Conservation (phyloP, 2,113 vertebrate species). For the Pygoscelis adeliae region DNA sequence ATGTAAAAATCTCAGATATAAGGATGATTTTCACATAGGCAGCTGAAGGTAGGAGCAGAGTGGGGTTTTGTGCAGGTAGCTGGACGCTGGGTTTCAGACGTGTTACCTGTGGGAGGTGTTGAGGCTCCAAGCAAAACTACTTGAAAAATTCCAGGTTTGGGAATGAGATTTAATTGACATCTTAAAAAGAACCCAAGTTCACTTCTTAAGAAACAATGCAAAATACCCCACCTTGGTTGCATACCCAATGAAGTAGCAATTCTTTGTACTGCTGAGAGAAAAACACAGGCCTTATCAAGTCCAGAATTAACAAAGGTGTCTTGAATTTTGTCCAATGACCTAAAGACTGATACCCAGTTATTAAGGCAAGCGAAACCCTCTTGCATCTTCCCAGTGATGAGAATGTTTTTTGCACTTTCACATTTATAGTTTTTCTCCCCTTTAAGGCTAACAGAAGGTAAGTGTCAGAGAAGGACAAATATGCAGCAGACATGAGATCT, state of each 20-base stretch:
- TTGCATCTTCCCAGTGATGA: neutral
- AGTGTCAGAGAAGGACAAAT: neutral
- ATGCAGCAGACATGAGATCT: neutral
- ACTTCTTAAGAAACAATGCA: neutral
- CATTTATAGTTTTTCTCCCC: neutral
- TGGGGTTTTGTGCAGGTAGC: neutral
- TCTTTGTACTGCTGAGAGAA: neutral
- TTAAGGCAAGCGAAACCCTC: neutral
- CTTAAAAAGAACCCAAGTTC: neutral
- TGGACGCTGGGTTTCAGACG: rapidly evolving
- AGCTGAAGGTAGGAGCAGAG: neutral
- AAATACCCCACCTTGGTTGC: rapidly evolving
- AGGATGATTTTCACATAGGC: neutral
- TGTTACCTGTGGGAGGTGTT: neutral
- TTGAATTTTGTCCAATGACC: neutral
- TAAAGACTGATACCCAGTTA: neutral
- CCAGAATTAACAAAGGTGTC: neutral
- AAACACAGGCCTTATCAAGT: neutral
- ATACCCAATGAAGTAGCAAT: neutral
- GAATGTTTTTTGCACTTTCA: neutral
- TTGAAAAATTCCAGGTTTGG: neutral
- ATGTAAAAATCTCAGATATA: neutral
- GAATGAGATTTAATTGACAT: neutral
- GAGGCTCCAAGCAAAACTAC: neutral
- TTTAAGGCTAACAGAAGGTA: neutral